phyloP scores from a whole-genome alignment of 1,140 invertebrate genomes.

The Brachionus koreanus region DNA sequence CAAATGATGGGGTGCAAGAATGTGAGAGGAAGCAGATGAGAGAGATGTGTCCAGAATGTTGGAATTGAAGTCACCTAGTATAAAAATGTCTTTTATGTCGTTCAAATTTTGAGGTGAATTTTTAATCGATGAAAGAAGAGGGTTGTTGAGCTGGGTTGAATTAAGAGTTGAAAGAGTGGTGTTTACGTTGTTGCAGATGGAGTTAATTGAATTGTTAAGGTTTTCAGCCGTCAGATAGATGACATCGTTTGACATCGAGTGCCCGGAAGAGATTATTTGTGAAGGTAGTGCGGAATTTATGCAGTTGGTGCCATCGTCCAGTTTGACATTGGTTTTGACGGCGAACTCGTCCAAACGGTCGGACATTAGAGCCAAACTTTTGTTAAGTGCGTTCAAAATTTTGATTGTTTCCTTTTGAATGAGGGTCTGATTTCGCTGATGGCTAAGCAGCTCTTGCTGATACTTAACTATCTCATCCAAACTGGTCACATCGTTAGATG shows the following conservation, averaged over 20 bases:
- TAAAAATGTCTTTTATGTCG: constrained; percentile 27
- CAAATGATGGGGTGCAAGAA: background rate
- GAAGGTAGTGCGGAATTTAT: background rate
- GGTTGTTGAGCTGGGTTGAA: background rate
- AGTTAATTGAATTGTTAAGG: constrained; percentile 6
- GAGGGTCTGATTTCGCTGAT: constrained; percentile 2
- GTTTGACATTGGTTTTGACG: constrained; percentile 17
- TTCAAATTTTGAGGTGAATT: constrained; percentile 16
- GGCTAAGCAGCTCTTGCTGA: constrained; percentile 17
- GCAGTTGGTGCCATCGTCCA: constrained; percentile 8
- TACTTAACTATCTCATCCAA: constrained; percentile 29
- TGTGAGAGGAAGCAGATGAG: background rate
- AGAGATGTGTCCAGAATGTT: background rate
- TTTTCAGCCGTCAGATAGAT: constrained; percentile 29
- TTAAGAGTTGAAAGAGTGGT: constrained; percentile 12
- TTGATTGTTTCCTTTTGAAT: constrained; percentile 30
- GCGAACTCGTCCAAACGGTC: constrained; percentile 31
- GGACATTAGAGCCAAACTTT: constrained; percentile 11
- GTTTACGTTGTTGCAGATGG: background rate
- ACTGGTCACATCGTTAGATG: background rate
- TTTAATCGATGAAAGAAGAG: background rate
- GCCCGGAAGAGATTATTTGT: background rate
- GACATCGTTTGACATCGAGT: background rate
- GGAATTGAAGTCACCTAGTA: background rate
- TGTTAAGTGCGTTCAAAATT: constrained; percentile 1